Evolutionary conservation across 2,888 invertebrate genomes (phyloP).

Genomic region (Acleris literana): DNA sequence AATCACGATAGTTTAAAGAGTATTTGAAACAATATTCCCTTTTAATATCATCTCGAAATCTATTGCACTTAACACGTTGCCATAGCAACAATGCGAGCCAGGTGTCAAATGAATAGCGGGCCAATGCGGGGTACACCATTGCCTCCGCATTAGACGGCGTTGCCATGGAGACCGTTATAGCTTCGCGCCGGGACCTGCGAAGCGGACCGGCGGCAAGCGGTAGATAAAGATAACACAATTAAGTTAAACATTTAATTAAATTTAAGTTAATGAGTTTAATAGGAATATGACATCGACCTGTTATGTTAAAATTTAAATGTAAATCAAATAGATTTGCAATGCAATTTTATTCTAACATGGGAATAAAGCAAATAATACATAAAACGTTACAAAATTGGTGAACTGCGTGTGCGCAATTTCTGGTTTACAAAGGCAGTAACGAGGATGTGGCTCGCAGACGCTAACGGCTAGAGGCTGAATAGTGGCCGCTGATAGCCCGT

Average conservation of each 20-base stretch:
- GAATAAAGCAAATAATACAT: not conserved
- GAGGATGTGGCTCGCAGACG: not conserved
- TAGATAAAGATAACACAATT: too few species aligned
- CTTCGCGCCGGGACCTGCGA: conserved; percentile 21
- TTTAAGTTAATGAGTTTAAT: too few species aligned
- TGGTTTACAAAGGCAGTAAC: not conserved
- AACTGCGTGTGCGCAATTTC: not conserved
- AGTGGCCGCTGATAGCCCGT: conserved; percentile 7
- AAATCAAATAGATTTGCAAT: too few species aligned
- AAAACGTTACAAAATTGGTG: not conserved
- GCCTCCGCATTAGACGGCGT: conserved; percentile 16
- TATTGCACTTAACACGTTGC: not conserved
- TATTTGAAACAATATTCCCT: too few species aligned
- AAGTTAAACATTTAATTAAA: too few species aligned
- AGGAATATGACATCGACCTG: too few species aligned
- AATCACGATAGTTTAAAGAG: too few species aligned
- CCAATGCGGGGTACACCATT: conserved; percentile 2
- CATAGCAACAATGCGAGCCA: not conserved
- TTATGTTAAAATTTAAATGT: too few species aligned
- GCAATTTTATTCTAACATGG: not conserved
- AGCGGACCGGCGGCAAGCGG: not conserved
- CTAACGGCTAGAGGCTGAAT: not conserved
- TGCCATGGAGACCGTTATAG: conserved; percentile 31
- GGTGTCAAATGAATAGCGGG: conserved; percentile 19
- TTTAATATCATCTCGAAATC: too few species aligned